phyloP scores from a whole-genome alignment of 1,140 invertebrate genomes.

The Neotoxoptera formosana region DNA sequence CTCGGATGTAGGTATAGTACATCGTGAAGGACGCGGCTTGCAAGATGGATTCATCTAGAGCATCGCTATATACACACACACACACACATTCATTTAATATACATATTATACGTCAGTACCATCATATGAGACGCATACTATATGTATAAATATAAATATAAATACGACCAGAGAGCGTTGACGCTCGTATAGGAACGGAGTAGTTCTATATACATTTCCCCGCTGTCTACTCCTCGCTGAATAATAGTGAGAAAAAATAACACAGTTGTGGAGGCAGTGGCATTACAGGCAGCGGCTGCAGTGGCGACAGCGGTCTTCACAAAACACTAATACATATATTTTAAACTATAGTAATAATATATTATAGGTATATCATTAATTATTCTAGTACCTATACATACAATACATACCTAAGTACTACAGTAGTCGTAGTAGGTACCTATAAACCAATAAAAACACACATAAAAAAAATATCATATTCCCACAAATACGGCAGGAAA shows the following conservation, averaged over 20 bases:
- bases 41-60: conserved; percentile 15
- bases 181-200: neutral
- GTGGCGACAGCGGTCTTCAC: neutral
- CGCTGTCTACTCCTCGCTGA: neutral
- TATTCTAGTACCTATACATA: too few relatives aligned
- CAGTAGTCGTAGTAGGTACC: too few relatives aligned
- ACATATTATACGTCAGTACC: neutral
- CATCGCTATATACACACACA: neutral
- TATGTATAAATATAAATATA: neutral
- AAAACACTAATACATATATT: neutral
- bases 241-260: neutral
- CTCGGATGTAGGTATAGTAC: conserved; percentile 5
- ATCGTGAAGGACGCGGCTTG: neutral
- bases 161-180: neutral
- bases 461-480: too few relatives aligned
- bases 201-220: neutral
- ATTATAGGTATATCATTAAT: too few relatives aligned
- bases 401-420: too few relatives aligned
- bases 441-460: too few relatives aligned
- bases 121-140: neutral
- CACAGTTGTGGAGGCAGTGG: neutral
- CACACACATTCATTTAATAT: neutral
- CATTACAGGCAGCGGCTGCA: neutral
- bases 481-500: too few relatives aligned
- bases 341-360: too few relatives aligned